Conservation (phyloP, 2,888 invertebrate genomes). For the Harmothoe impar region DNA sequence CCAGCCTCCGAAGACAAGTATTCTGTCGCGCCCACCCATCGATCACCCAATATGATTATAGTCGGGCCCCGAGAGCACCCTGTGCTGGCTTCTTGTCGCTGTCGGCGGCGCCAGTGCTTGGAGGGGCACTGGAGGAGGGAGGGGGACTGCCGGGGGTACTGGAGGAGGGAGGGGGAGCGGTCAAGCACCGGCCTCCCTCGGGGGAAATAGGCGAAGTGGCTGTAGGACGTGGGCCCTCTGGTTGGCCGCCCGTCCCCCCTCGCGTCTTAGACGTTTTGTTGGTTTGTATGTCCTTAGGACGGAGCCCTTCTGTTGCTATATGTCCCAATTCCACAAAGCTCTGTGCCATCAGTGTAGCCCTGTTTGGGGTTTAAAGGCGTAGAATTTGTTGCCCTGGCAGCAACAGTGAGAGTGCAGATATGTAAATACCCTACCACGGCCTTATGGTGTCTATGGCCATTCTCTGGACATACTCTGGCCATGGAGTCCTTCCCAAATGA, state of each 20-base stretch:
- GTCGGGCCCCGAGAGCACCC: neutral
- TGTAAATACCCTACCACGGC: too few species aligned
- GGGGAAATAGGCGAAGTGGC: constrained; percentile 23
- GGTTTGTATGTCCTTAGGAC: too few species aligned
- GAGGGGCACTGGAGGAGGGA: neutral
- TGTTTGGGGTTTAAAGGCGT: too few species aligned
- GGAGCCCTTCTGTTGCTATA: too few species aligned
- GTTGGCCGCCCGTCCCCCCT: neutral
- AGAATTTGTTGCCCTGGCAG: too few species aligned
- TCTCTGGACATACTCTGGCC: too few species aligned
- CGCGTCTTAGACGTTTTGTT: neutral
- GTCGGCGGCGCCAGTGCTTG: neutral
- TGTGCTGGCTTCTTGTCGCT: neutral
- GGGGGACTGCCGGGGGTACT: too few species aligned
- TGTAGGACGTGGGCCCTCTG: neutral
- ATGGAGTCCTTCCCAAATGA: too few species aligned
- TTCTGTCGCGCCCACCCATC: constrained; percentile 13
- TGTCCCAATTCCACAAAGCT: too few species aligned
- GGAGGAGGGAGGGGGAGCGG: constrained; percentile 1
- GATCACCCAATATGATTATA: constrained; percentile 40
- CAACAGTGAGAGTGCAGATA: too few species aligned
- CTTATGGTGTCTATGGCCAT: too few species aligned
- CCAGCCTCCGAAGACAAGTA: neutral
- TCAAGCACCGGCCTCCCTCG: constrained; percentile 7
- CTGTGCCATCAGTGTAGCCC: too few species aligned